phyloP scores from a whole-genome alignment of 2,888 invertebrate species.

The Aleiodes testaceus region DNA sequence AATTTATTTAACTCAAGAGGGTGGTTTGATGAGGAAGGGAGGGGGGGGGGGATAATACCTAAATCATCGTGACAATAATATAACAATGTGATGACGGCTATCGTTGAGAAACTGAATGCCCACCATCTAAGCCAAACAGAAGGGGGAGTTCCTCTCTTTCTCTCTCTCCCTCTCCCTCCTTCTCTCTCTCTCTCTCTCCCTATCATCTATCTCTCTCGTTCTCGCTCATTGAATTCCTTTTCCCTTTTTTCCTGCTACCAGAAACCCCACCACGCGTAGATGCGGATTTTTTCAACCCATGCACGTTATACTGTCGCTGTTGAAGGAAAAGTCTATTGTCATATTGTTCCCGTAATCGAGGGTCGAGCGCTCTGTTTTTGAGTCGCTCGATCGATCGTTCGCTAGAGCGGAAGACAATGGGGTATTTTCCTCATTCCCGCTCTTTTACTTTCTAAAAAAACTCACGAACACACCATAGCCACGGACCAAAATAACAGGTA shows the following conservation, averaged over 20 bases:
- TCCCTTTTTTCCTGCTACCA: slow-evolving; percentile 28
- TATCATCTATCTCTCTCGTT: slow-evolving; percentile 1
- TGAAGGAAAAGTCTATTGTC: slow-evolving; percentile 44
- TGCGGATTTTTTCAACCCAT: slow-evolving; percentile 36
- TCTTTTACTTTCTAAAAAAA: slow-evolving; percentile 3
- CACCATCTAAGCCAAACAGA: slow-evolving; percentile 26
- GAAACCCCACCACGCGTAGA: slow-evolving; percentile 35
- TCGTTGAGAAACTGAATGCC: slow-evolving; percentile 29
- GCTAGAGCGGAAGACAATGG: slow-evolving; percentile 44
- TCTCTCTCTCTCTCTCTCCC: neutral
- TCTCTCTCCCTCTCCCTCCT: neutral
- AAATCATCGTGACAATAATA: slow-evolving; percentile 34
- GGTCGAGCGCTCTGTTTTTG: slow-evolving; percentile 46
- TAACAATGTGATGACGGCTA: slow-evolving; percentile 23
- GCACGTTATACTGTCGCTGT: slow-evolving; percentile 27
- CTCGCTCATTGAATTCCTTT: neutral
- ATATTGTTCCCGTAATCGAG: slow-evolving; percentile 46
- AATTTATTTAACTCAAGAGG: slow-evolving; percentile 23
- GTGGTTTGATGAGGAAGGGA: neutral
- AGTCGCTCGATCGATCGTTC: slow-evolving; percentile 46
- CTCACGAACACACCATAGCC: neutral
- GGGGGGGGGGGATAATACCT: slow-evolving; percentile 18
- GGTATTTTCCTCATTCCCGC: neutral
- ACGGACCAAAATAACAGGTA: slow-evolving; percentile 30
- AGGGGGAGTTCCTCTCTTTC: slow-evolving; percentile 9